Percentiles rank a stretch among this genome's conserved stretches.
Evolutionary conservation across 2,113 vertebrate genomes (phyloP).

Genomic region (Jaculus jaculus): DNA sequence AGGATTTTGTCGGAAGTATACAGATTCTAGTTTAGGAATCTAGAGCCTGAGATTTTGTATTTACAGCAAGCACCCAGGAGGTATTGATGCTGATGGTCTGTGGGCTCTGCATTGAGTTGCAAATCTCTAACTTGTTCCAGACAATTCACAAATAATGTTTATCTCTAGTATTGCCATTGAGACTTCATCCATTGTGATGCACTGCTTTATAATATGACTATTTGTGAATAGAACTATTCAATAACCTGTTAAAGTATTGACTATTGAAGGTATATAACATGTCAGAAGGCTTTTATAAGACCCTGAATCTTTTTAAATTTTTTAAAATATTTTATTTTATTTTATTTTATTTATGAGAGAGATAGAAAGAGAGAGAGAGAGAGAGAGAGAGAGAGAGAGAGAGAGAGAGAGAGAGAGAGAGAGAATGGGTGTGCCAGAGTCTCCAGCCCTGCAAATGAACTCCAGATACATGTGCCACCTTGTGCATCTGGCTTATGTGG

Average conservation of each 20-base stretch:
- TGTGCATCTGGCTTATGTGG: too few species aligned
- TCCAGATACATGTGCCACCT: too few species aligned
- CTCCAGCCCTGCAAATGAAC: too few species aligned
- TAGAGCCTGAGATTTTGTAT: neutral
- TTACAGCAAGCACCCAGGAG: neutral
- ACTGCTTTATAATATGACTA: neutral
- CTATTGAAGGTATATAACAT: neutral
- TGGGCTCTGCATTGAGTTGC: neutral
- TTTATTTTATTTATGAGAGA: too few species aligned
- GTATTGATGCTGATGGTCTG: neutral
- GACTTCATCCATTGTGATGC: neutral
- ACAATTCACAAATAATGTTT: neutral
- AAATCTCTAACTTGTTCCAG: neutral
- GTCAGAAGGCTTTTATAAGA: neutral
- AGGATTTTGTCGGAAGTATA: neutral
- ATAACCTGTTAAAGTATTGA: neutral
- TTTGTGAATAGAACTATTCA: neutral
- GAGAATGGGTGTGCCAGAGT: too few species aligned
- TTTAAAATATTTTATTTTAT: neutral
- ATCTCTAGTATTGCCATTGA: neutral
- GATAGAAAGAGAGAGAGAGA: too few species aligned
- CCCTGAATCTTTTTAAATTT: neutral
- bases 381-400: too few species aligned
- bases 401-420: too few species aligned
- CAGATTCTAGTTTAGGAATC: neutral